Percentiles rank a stretch among this genome's conserved stretches.
These are phyloP conservation scores for Catocala nupta DNA, from an alignment of 2,888 invertebrate genomes.

Conservation along the genomic window DNA sequence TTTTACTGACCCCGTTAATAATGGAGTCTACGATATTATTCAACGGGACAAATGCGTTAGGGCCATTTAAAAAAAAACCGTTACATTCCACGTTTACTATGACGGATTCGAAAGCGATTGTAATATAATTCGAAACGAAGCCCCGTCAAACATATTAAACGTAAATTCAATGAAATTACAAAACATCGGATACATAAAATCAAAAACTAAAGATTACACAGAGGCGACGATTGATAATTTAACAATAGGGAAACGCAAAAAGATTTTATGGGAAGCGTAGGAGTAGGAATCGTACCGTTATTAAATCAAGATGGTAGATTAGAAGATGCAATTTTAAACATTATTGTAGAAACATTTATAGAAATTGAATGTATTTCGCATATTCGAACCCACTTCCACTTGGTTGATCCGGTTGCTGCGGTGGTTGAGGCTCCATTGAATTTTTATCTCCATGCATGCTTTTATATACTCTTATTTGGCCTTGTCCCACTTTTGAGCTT, in stretches of 20 bases:
- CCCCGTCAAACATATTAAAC: neutral
- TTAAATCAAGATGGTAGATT: constrained; percentile 10
- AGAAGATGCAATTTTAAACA: constrained; percentile 19
- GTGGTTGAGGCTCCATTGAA: too few species aligned
- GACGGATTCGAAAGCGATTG: neutral
- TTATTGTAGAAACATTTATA: constrained; percentile 18
- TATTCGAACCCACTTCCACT: too few species aligned
- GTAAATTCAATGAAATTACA: neutral
- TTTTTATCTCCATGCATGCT: too few species aligned
- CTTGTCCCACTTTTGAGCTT: too few species aligned
- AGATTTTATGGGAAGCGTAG: constrained; percentile 10
- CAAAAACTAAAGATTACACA: constrained; percentile 1
- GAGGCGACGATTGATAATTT: constrained; percentile 12
- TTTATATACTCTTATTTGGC: too few species aligned
- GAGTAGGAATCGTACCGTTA: constrained; percentile 11
- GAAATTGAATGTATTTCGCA: constrained; percentile 16
- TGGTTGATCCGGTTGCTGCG: too few species aligned
- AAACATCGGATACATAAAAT: neutral
- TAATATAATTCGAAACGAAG: too few species aligned
- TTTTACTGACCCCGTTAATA: neutral
- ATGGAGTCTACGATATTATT: constrained; percentile 9
- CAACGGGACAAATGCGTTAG: constrained; percentile 15
- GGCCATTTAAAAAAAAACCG: constrained; percentile 12
- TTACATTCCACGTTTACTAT: neutral
- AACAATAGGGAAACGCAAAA: constrained; percentile 10